Percentiles rank a stretch among this genome's conserved stretches.
phyloP scores from a whole-genome alignment of 2,888 invertebrate species.

The Microctonus hyperodae region DNA sequence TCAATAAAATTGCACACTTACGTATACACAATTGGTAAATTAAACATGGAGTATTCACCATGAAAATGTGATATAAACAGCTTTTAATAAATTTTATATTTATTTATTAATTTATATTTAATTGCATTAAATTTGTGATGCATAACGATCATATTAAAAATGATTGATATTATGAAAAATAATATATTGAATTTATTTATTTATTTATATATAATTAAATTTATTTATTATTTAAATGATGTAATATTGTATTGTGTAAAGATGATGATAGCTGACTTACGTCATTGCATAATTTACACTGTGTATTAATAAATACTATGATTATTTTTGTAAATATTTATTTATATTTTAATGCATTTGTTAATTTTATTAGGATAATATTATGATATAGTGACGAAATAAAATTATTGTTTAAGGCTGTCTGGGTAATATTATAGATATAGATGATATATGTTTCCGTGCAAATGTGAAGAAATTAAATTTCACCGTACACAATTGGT shows the following conservation, averaged over 20 bases:
- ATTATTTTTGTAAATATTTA: not conserved
- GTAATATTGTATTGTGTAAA: not conserved
- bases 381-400: not conserved
- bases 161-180: too few species aligned
- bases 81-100: too few species aligned
- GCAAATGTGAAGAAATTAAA: not conserved
- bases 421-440: too few species aligned
- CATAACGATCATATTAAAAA: too few species aligned
- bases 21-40: not conserved
- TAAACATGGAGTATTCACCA: slow-evolving; percentile 4
- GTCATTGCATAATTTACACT: not conserved
- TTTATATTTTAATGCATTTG: too few species aligned
- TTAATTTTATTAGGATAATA: too few species aligned
- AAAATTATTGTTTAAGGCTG: not conserved
- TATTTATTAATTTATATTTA: too few species aligned
- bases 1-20: slow-evolving; percentile 16
- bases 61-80: not conserved
- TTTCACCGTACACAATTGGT: not conserved
- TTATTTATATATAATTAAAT: too few species aligned
- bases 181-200: too few species aligned
- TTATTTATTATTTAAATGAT: not conserved
- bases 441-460: not conserved
- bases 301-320: not conserved
- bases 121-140: too few species aligned
- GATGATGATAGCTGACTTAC: not conserved